A percentile compares a stretch with the other conserved stretches of the same genome.
Evolutionary conservation across 2,797 vertebrate genomes (phyloP).

Genomic region (Phylloscopus collybita): DNA sequence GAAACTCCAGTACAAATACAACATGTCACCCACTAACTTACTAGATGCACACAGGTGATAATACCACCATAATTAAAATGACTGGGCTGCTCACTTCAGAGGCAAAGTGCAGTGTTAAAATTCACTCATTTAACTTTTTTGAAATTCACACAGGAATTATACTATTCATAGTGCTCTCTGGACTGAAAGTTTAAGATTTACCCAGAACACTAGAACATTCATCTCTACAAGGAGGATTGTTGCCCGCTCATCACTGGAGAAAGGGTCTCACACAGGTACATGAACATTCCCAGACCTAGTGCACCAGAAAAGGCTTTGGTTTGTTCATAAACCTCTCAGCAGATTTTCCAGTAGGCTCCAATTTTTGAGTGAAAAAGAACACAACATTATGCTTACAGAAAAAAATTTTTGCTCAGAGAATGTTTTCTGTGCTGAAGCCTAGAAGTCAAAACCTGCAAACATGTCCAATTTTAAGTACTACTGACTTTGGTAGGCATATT

Average conservation of each 20-base stretch:
- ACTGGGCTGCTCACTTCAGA: background rate
- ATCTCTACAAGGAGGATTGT: background rate
- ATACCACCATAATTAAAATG: background rate
- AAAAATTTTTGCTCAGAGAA: background rate
- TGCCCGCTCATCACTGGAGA: background rate
- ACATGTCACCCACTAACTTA: background rate
- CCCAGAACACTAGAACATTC: background rate
- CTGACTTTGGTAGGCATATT: background rate
- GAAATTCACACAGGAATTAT: background rate
- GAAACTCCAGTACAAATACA: background rate
- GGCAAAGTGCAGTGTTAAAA: background rate
- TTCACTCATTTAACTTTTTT: background rate
- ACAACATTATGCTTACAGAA: background rate
- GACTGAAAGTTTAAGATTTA: background rate
- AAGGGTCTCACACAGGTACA: background rate
- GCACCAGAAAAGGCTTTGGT: background rate
- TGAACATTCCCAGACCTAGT: background rate
- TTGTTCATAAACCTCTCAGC: background rate
- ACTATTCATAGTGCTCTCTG: background rate
- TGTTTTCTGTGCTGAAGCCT: background rate
- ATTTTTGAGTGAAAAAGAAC: background rate
- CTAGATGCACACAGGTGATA: background rate
- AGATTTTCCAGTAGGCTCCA: background rate
- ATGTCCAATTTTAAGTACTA: background rate
- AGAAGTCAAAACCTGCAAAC: constrained; percentile 6